Percentiles rank a stretch among this genome's conserved stretches.
Conservation (phyloP, 2,888 invertebrate genomes). For the Amphipoea oculea region DNA sequence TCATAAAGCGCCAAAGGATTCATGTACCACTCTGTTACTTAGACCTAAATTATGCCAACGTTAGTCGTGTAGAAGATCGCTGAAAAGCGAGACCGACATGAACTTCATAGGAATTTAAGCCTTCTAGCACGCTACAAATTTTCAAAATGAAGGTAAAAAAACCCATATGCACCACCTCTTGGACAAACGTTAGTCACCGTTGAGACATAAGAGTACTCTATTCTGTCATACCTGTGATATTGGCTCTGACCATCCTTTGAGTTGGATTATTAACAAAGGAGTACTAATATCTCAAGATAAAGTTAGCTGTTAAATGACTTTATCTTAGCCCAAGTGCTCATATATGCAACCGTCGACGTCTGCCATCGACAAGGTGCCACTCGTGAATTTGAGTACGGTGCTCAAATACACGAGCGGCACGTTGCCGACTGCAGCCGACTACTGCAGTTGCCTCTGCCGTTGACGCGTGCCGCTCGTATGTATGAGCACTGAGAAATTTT, state of each 20-base stretch:
- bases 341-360: too few relatives aligned
- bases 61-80: not conserved
- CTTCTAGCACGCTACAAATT: not conserved
- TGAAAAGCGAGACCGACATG: not conserved
- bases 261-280: not conserved
- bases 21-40: not conserved
- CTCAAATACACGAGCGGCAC: too few relatives aligned
- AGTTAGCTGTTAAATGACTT: not conserved
- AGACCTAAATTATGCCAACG: not conserved
- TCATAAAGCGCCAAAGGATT: not conserved
- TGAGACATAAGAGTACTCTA: not conserved
- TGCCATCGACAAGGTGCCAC: too few relatives aligned
- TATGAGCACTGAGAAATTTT: not conserved
- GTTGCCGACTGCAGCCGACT: too few relatives aligned
- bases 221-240: not conserved
- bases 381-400: too few relatives aligned
- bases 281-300: not conserved
- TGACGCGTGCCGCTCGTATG: too few relatives aligned
- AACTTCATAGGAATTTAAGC: not conserved
- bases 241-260: not conserved
- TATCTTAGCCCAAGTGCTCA: not conserved
- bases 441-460: too few relatives aligned
- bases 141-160: not conserved
- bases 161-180: not conserved
- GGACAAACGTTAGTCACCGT: not conserved